A percentile compares a stretch with the other conserved stretches of the same genome.
Evolutionary conservation across 2,888 invertebrate genomes (phyloP).

Genomic region (Hydriomena furcata): DNA sequence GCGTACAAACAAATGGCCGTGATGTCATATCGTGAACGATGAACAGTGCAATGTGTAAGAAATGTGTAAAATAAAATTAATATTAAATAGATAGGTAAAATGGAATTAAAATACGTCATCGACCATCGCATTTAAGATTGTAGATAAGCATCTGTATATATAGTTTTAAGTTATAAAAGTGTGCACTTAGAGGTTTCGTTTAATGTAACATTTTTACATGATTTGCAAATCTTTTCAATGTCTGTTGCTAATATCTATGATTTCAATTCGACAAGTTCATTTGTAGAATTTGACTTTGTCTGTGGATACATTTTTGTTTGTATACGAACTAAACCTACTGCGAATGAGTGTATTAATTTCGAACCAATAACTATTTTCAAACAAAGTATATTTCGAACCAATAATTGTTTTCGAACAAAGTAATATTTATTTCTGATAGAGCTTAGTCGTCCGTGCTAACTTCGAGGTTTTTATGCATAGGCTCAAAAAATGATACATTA

Average conservation of each 20-base stretch:
- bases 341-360: too few relatives aligned
- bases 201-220: background rate
- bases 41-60: constrained; percentile 79
- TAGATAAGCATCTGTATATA: constrained; percentile 75
- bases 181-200: constrained; percentile 4
- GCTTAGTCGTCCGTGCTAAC: too few relatives aligned
- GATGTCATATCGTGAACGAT: constrained; percentile 71
- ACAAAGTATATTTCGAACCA: too few relatives aligned
- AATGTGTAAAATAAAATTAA: constrained; percentile 66
- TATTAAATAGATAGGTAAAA: constrained; percentile 74
- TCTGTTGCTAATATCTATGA: too few relatives aligned
- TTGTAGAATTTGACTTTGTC: background rate
- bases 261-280: background rate
- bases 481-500: constrained; percentile 3
- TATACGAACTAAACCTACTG: too few relatives aligned
- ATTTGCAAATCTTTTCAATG: too few relatives aligned
- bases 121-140: constrained; percentile 73
- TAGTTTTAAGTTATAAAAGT: constrained; percentile 61
- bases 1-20: constrained; percentile 49
- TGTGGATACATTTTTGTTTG: too few relatives aligned
- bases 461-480: background rate
- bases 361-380: too few relatives aligned
- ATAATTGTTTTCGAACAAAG: too few relatives aligned
- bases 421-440: too few relatives aligned
- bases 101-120: constrained; percentile 74